Evolutionary conservation across 2,888 invertebrate genomes (phyloP), one percentile per base, ranked within the genome.

Genomic region (Gryllus longicercus): DNA sequence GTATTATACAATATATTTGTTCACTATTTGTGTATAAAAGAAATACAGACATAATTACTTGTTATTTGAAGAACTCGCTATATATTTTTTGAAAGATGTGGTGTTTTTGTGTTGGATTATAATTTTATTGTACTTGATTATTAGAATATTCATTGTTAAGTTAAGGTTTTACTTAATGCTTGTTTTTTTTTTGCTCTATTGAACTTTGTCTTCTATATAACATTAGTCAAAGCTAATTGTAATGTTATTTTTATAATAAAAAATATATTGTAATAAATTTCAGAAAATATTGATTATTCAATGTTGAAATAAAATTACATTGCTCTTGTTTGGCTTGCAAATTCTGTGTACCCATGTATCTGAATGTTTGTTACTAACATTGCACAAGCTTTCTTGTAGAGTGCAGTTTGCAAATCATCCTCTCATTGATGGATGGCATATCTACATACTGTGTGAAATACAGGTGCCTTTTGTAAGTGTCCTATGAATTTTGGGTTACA

Each of bases 11-110:
- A 63, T 63, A 63, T 63, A 38, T 63, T 18, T 63, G 63, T 63
- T 63, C n/a, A 63, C 63, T 63, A 63, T 63, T 63, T 63, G 63
- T 63, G 3, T n/a, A 63, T n/a, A n/a, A 63, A 38, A 63, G 63
- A 18, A 63, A 63, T 63, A n/a, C 63, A 63, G 4, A 14, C 63
- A 12, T 63, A 63, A 63, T 63, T 38, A 63, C 14, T 63, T 63
- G 63, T 63, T 63, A 63, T 63, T n/a, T 63, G 63, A 63, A 63
- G n/a, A 63, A 63, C 63, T 63, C 63, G 63, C 63, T 63, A 63
- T 63, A 63, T 63, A 63, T 63, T 63, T 63, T 63, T 63, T 63
- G 63, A 63, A n/a, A 63, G 14, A 63, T n/a, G n/a, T 63, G 14
- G n/a, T 63, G 63, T 63, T 63, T 63, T n/a, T n/a, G 14, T 14